Evolutionary conservation across 2,888 invertebrate genomes (phyloP).

Genomic region (Mimumesa dahlbomi): DNA sequence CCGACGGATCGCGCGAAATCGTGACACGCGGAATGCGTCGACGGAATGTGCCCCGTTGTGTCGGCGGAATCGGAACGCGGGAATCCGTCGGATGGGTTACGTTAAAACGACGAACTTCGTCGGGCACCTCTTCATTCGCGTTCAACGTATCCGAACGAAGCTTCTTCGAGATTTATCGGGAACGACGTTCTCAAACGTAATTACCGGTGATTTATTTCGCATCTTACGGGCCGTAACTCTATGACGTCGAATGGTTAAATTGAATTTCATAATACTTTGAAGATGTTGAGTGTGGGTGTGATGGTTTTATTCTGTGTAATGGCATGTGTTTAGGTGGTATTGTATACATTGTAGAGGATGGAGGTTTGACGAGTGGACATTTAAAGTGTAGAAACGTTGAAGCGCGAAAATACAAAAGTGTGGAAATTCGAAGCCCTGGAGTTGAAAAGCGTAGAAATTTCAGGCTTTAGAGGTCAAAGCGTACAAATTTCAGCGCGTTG

Average conservation of each 20-base stretch:
- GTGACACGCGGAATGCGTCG: constrained; percentile 1
- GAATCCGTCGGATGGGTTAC: constrained; percentile 1
- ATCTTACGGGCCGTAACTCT: constrained; percentile 24
- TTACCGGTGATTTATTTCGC: constrained; percentile 15
- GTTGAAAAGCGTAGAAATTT: too few relatives aligned
- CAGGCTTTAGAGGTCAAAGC: too few relatives aligned
- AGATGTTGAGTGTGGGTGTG: too few relatives aligned
- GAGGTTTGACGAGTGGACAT: too few relatives aligned
- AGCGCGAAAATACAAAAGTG: too few relatives aligned
- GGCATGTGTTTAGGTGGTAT: too few relatives aligned
- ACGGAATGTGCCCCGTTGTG: not conserved
- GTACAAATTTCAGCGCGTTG: too few relatives aligned
- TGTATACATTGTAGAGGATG: too few relatives aligned
- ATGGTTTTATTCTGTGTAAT: too few relatives aligned
- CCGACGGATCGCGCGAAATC: not conserved
- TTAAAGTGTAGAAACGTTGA: too few relatives aligned
- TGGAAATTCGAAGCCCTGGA: too few relatives aligned
- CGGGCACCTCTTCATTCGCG: not conserved
- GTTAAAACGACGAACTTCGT: constrained; percentile 1
- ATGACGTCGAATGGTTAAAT: constrained; percentile 38
- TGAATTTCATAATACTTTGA: constrained; percentile 43
- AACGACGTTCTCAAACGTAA: constrained; percentile 30
- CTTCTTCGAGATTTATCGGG: constrained; percentile 30
- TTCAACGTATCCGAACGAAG: constrained; percentile 15
- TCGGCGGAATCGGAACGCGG: not conserved